Percentiles rank a stretch among this genome's conserved stretches.
phyloP scores from a whole-genome alignment of 1,140 invertebrate genomes.

The Drosophila subobscura region DNA sequence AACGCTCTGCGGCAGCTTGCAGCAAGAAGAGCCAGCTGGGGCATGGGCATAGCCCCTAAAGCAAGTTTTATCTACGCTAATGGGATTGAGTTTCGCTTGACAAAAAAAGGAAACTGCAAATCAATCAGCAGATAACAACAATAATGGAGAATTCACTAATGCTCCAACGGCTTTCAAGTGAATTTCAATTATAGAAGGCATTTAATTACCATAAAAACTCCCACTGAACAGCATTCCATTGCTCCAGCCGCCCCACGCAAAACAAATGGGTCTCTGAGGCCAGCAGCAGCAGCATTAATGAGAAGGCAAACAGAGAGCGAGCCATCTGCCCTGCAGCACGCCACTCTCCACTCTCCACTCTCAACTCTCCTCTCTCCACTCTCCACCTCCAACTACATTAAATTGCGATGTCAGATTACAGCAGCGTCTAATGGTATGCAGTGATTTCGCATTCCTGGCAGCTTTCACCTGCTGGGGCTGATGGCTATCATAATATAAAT shows the following conservation, averaged over 20 bases:
- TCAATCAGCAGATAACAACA: conserved; percentile 16
- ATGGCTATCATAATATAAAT: conserved; percentile 80
- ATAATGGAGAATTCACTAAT: conserved; percentile 2
- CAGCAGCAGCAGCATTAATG: conserved; percentile 37
- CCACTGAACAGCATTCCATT: background rate
- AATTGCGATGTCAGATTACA: conserved; percentile 71
- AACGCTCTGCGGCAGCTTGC: too few species aligned
- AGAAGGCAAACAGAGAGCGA: conserved; percentile 42
- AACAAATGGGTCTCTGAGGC: conserved; percentile 73
- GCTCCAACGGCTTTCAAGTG: conserved; percentile 15
- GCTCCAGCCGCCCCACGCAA: conserved; percentile 4
- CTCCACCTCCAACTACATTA: conserved; percentile 38
- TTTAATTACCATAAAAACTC: conserved; percentile 63
- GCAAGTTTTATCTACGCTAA: too few species aligned
- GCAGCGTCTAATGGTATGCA: conserved; percentile 65
- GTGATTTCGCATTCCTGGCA: conserved; percentile 54
- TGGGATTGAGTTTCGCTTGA: too few species aligned
- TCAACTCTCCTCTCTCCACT: conserved; percentile 4
- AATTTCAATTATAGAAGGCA: conserved; percentile 74
- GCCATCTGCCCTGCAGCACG: conserved; percentile 23
- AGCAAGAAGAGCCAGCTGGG: too few species aligned
- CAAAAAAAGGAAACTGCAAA: conserved; percentile 1
- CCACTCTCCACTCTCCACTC: background rate
- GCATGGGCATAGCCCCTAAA: too few species aligned
- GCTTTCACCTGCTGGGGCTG: conserved; percentile 55